phyloP scores from a whole-genome alignment of 30 jellyfish, hydroid and myxozoan genomes.

The Pseudorhiza aurosa region DNA sequence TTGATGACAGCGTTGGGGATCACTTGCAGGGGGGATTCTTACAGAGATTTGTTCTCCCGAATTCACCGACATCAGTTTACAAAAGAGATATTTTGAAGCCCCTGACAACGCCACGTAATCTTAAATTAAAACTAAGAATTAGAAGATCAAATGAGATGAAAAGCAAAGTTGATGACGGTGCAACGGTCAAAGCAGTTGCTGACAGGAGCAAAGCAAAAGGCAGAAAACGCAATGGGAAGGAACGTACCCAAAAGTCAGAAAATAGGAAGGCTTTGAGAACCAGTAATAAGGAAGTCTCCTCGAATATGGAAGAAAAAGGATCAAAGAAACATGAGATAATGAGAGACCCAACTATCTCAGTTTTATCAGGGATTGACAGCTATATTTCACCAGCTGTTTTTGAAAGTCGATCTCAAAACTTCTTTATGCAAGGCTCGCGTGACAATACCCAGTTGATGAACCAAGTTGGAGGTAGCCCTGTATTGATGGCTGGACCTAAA shows the following conservation, averaged over 20 bases:
- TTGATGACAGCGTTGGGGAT: conserved; percentile 62
- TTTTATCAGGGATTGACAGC: conserved; percentile 20
- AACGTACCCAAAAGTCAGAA: not conserved
- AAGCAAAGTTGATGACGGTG: not conserved
- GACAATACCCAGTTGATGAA: not conserved
- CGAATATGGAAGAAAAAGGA: conserved; percentile 4
- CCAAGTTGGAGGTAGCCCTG: not conserved
- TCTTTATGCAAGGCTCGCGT: conserved; percentile 25
- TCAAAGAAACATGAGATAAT: conserved; percentile 45
- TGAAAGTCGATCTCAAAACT: conserved; percentile 42
- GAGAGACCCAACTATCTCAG: conserved; percentile 13
- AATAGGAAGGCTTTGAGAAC: not conserved
- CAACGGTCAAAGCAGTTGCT: not conserved
- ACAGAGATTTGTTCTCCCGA: conserved; percentile 37
- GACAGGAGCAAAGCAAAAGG: not conserved
- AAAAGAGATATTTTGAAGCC: conserved; percentile 1
- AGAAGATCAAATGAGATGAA: conserved; percentile 21
- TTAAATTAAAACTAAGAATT: not conserved
- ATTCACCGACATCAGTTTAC: conserved; percentile 14
- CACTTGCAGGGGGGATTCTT: conserved; percentile 43
- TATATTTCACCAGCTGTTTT: conserved; percentile 44
- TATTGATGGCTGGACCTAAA: conserved; percentile 19
- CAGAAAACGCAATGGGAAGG: not conserved
- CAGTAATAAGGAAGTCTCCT: not conserved
- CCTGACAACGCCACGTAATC: not conserved